Evolutionary conservation across 2,113 vertebrate genomes (phyloP).

Genomic region (Nyctibius bracteatus): DNA sequence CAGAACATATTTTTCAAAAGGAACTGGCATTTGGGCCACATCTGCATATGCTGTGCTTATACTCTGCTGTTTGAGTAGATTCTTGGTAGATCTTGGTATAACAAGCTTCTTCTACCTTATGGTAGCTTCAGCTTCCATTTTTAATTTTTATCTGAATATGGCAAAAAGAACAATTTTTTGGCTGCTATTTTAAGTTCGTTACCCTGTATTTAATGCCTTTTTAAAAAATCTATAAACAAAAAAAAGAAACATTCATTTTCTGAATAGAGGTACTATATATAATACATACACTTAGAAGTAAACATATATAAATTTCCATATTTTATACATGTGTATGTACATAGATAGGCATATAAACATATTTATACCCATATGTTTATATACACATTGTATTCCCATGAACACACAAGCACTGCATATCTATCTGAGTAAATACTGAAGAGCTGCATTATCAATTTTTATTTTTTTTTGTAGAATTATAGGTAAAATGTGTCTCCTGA

Average conservation of each 20-base stretch:
- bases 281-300: not conserved
- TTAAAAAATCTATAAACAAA: not conserved
- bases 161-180: not conserved
- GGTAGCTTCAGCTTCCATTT: not conserved
- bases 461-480: not conserved
- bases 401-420: not conserved
- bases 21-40: not conserved
- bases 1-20: not conserved
- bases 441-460: not conserved
- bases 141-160: not conserved
- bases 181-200: not conserved
- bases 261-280: too few species aligned
- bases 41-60: not conserved
- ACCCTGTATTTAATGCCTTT: not conserved
- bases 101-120: not conserved
- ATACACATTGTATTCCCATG: not conserved
- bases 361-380: not conserved
- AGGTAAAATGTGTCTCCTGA: not conserved
- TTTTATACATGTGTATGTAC: not conserved
- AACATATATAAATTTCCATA: not conserved
- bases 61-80: not conserved
- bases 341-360: not conserved
- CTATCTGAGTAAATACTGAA: not conserved
- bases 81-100: not conserved
- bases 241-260: not conserved